Percentiles rank a stretch among this genome's conserved stretches.
phyloP scores from a whole-genome alignment of 2,113 vertebrate species.

The Sprattus sprattus region DNA sequence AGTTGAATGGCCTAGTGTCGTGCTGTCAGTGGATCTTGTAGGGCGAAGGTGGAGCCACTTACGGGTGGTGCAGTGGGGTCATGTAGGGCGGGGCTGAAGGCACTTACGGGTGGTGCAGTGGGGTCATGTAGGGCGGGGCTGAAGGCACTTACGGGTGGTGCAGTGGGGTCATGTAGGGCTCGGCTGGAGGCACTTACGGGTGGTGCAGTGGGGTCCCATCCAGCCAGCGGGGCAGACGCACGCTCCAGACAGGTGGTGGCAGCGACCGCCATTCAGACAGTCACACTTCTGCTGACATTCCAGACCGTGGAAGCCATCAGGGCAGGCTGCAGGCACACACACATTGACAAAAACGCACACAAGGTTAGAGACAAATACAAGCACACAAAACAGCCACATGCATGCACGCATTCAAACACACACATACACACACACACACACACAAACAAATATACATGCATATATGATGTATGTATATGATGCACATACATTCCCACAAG shows the following conservation, averaged over 20 bases:
- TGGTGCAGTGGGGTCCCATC: conserved; percentile 74
- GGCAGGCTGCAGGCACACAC: conserved; percentile 75
- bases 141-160: no score
- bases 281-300: conserved; percentile 82
- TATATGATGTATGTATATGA: not conserved
- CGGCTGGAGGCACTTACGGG: conserved; percentile 67
- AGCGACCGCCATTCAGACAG: conserved; percentile 78
- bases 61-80: no score
- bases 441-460: conserved; percentile 11
- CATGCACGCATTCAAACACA: not conserved
- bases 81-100: no score
- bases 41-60: no score
- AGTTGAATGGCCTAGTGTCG: not conserved
- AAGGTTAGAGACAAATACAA: not conserved
- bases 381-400: conserved; percentile 22
- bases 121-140: no score
- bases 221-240: conserved; percentile 82
- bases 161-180: not conserved
- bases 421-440: not conserved
- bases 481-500: not conserved
- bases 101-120: no score
- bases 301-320: conserved; percentile 85
- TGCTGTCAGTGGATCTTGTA: not conserved
- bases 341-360: not conserved
- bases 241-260: conserved; percentile 70